Evolutionary conservation across 2,888 invertebrate species (phyloP).

Genomic region (Limnephilus auricula): DNA sequence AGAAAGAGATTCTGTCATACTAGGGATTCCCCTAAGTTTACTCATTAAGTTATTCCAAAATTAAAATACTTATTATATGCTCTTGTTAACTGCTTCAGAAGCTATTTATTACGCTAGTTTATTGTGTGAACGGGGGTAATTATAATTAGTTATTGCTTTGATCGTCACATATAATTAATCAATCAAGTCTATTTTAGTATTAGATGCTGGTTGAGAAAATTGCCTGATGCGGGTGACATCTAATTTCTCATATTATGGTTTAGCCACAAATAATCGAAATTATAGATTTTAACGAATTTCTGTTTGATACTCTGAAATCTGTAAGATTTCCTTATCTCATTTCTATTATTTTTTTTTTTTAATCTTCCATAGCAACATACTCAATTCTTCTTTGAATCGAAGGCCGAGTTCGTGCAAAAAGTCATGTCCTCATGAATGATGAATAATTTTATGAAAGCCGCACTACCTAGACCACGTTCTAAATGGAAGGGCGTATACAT

Average conservation of each 20-base stretch:
- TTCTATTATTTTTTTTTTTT: no score
- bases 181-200: not conserved
- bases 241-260: not conserved
- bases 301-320: not conserved
- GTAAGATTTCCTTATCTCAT: not conserved
- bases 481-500: no score
- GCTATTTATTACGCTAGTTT: no score
- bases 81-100: no score
- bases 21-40: no score
- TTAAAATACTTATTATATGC: no score
- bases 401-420: not conserved
- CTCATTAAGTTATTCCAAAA: no score
- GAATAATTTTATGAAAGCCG: not conserved
- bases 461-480: not conserved
- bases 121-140: not conserved
- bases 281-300: not conserved
- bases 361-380: not conserved
- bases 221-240: not conserved
- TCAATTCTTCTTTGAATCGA: not conserved
- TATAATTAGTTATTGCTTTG: not conserved
- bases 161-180: not conserved
- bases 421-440: not conserved
- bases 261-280: not conserved
- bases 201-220: not conserved
- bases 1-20: no score